Conservation (phyloP, 1,140 invertebrate species). For the Ceratoteleas bidentatus region DNA sequence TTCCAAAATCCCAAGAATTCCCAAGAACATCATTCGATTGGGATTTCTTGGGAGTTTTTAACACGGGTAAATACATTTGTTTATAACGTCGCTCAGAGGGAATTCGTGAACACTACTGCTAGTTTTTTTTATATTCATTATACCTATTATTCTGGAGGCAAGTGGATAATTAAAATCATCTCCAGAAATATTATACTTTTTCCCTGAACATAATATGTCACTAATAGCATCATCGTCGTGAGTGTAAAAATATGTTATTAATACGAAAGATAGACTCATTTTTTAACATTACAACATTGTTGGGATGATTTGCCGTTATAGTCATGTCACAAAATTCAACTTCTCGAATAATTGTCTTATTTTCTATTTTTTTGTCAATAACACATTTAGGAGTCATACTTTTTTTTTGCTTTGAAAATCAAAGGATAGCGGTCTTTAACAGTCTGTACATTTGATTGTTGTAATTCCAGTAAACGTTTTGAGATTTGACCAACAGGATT, state of each 20-base stretch:
- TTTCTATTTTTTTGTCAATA: background rate
- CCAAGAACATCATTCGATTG: no score
- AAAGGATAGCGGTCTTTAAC: slow-evolving; percentile 15
- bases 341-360: slow-evolving; percentile 4
- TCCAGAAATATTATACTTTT: background rate
- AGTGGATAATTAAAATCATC: slow-evolving; percentile 17
- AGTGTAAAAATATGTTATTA: slow-evolving; percentile 2
- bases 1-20: no score
- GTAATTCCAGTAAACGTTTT: slow-evolving; percentile 15
- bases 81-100: no score
- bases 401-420: slow-evolving; percentile 14
- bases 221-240: background rate
- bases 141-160: slow-evolving; percentile 1
- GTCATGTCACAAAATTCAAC: slow-evolving; percentile 8
- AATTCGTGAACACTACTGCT: background rate
- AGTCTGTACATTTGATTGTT: no score
- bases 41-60: no score
- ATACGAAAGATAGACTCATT: background rate
- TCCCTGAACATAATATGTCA: background rate
- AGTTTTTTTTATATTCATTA: slow-evolving; percentile 7
- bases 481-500: slow-evolving; percentile 6
- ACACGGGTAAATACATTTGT: no score
- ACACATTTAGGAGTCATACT: background rate
- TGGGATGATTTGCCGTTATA: background rate
- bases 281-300: slow-evolving; percentile 14